Evolutionary conservation across 2,888 invertebrate genomes (phyloP).

Genomic region (Drepana falcataria): DNA sequence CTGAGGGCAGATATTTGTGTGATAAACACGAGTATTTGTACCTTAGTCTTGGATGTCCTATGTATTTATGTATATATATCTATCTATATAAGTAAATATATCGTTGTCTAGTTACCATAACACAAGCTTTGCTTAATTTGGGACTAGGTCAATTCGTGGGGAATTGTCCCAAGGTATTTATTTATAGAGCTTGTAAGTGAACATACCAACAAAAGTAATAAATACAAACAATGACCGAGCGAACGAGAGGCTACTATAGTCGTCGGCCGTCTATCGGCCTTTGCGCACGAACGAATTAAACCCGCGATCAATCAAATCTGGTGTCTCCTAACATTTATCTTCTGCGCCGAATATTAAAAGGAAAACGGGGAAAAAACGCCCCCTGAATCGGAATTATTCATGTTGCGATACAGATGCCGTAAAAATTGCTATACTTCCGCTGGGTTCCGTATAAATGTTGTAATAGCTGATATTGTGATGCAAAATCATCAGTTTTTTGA

Average conservation of each 20-base stretch:
- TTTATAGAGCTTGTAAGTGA: no score
- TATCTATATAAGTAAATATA: no score
- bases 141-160: no score
- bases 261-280: conserved; percentile 2
- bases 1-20: no score
- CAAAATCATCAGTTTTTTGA: not conserved
- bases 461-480: not conserved
- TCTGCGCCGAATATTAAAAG: conserved; percentile 62
- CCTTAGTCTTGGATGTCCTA: no score
- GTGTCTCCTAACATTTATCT: conserved; percentile 70
- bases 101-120: no score
- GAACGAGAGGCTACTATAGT: not conserved
- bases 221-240: not conserved
- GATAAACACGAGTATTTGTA: no score
- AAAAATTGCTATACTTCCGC: not conserved
- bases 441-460: not conserved
- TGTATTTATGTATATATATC: no score
- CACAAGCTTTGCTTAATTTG: no score
- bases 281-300: conserved; percentile 40
- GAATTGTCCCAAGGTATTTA: no score
- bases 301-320: conserved; percentile 64
- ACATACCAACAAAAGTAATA: conserved; percentile 1
- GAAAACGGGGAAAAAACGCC: conserved; percentile 39
- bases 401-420: conserved; percentile 22
- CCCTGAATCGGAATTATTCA: conserved; percentile 47